Base-by-base conservation (phyloP, 2,797 vertebrate genomes). In the Crax fasciolata region DNA sequence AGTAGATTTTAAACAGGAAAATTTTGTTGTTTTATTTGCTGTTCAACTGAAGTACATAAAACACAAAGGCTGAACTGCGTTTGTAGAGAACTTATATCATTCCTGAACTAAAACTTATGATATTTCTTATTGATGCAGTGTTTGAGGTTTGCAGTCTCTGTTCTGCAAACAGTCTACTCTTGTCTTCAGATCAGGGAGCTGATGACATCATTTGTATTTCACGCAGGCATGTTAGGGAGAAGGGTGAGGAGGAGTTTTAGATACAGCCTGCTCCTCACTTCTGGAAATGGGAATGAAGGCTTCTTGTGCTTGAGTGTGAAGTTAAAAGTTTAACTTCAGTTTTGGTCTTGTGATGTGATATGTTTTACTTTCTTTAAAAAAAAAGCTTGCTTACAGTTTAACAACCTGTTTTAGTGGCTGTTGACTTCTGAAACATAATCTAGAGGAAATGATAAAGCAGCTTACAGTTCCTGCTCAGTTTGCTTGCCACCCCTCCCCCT, bases 1-100 rank as follows among this genome's bases (percentile, higher is more conserved):
- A 77, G 15, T 87, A 25, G 9, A 35, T 81, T 84, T 84, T 62
- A 44, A 84, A 23, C 14, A 10, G 27, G 15, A 68, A 14, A 20
- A 43, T 65, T 94, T 48, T 32, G 17, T 54, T n/a, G 28, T 68
- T 67, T 74, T 89, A 11, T 76, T 82, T 79, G 49, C 49, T 44
- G 20, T 88, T 77, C 32, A 61, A 7, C 30, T 57, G 44, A 68
- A 55, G 19, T 59, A 87, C 20, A 8, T 80, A 57, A 68, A 63
- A 28, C 25, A 52, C n/a, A 24, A 80, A 83, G 13, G 21, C 23
- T 61, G 48, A 80, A 21, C 28, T 58, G 30, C 35, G 23, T 82
- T 35, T 78, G 10, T 86, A 35, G 74, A 59, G 57, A 27, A 77
- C 49, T 67, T 61, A 4, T 19, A 43, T 8, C 21, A 35, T 35